Evolutionary conservation across 2,797 vertebrate genomes (phyloP).

Genomic region (Pogoniulus pusillus): DNA sequence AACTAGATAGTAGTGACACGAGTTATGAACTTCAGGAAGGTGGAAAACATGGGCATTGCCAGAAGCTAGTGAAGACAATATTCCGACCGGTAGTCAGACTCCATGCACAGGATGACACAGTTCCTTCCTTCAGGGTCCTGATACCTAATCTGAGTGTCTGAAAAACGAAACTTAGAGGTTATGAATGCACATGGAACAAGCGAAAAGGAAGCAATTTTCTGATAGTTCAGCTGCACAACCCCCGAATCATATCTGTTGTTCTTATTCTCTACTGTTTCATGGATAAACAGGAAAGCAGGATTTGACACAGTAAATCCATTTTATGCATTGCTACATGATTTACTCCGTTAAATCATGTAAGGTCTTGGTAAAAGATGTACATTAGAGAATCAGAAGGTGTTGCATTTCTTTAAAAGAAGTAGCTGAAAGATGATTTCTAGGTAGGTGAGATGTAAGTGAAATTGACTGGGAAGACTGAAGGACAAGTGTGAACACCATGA

Average conservation of each 20-base stretch:
- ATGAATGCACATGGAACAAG: neutral
- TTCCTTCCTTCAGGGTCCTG: conserved; percentile 75
- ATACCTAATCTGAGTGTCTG: conserved; percentile 50
- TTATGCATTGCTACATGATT: neutral
- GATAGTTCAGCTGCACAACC: conserved; percentile 64
- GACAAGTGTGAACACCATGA: neutral
- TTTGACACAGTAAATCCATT: conserved; percentile 7
- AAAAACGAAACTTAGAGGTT: conserved; percentile 43
- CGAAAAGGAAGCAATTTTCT: conserved; percentile 71
- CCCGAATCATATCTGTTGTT: conserved; percentile 44
- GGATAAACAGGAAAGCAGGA: conserved; percentile 74
- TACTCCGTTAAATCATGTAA: conserved; percentile 12
- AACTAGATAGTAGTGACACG: conserved; percentile 64
- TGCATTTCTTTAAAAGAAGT: neutral
- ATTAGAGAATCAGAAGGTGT: neutral
- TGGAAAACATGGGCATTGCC: conserved; percentile 54
- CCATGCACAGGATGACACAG: conserved; percentile 76
- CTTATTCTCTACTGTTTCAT: conserved; percentile 11
- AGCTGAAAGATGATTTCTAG: neutral
- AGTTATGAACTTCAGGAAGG: conserved; percentile 71
- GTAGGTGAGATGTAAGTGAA: neutral
- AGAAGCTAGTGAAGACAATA: conserved; percentile 69
- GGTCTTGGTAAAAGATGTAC: neutral
- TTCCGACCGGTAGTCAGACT: conserved; percentile 37
- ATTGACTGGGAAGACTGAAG: neutral